Base-by-base conservation (phyloP, 2,797 vertebrate species). In the Carduelis carduelis region DNA sequence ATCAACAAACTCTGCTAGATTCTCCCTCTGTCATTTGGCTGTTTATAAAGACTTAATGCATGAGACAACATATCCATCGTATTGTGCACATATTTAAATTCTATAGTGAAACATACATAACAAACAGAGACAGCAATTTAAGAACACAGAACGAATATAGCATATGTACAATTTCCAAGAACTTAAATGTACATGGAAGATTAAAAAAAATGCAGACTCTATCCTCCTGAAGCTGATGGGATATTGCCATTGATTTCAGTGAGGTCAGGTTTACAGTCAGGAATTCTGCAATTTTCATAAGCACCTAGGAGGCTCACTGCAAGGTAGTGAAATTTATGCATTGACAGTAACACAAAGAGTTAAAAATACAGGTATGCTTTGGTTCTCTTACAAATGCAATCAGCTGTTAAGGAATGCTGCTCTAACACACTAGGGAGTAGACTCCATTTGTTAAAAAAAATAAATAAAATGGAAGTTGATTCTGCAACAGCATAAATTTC, bases 111-210 rank as follows among this genome's bases (percentile, higher is more conserved):
- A 94, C 87, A 90, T 28, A 97, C 63, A 81, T 46, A 95, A 87
- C 81, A 88, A 89, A 91, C 44, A 92, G 56, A 95, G 41, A 85
- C 4, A 1, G 55, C 46, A 78, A 49, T 93, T 94, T 82, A 76
- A 88, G 92, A 94, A 93, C 88, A 94, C 56, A 90, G 63, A 93
- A 94, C 50, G 11, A 89, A 92, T 87, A 95, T 37, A 89, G 46
- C 15, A 39, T 70, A 74, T 35, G 17, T 95, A 96, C 88, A 96
- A 23, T 66, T 93, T 87, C 43, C 37, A 44, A 90, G 92, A 87
- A 61, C 22, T 50, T 69, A 88, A 83, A 95, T 35, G 74, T 19
- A 82, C 41, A 84, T 5, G 14, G 49, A 80, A 74, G 55, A 72
- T 61, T 68, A 28, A 84, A 65, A 70, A 78, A 75, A 83, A 69